phyloP scores from a whole-genome alignment of 2,113 vertebrate species.

The Reinhardtius hippoglossoides region DNA sequence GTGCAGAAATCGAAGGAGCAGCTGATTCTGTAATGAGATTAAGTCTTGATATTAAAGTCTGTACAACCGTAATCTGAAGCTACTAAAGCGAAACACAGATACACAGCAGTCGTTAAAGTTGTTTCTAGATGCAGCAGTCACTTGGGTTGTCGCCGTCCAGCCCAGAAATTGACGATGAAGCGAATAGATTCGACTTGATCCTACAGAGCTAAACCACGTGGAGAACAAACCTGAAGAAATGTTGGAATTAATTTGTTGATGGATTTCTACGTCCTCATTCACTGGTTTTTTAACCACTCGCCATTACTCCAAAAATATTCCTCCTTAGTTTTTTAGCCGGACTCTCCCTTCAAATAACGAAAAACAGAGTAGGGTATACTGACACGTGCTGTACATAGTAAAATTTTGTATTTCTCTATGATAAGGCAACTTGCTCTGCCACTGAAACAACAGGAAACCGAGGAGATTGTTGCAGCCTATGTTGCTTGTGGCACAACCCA shows the following conservation, averaged over 20 bases:
- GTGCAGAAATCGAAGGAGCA: constrained; percentile 44
- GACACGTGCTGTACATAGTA: constrained; percentile 74
- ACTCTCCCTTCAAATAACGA: constrained; percentile 31
- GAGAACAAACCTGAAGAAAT: constrained; percentile 19
- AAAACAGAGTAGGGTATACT: constrained; percentile 51
- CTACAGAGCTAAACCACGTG: constrained; percentile 12
- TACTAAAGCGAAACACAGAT: neutral
- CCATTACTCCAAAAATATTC: constrained; percentile 45
- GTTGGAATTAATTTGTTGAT: neutral
- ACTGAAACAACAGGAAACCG: constrained; percentile 41
- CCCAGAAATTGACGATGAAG: constrained; percentile 31
- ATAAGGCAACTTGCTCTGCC: constrained; percentile 55
- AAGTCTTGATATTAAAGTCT: constrained; percentile 43
- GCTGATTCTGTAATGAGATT: constrained; percentile 34
- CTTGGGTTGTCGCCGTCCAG: neutral
- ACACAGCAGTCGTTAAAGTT: constrained; percentile 12
- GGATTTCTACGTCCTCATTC: constrained; percentile 31
- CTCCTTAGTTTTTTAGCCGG: constrained; percentile 31
- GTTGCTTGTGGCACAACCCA: constrained; percentile 40
- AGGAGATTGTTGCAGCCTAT: constrained; percentile 28
- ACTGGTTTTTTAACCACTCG: constrained; percentile 41
- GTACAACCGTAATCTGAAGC: constrained; percentile 14
- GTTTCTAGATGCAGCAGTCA: constrained; percentile 28
- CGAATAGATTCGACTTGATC: constrained; percentile 27
- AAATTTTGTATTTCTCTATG: constrained; percentile 74